Conservation (phyloP, 2,113 vertebrate genomes). For the Acanthochromis polyacanthus region DNA sequence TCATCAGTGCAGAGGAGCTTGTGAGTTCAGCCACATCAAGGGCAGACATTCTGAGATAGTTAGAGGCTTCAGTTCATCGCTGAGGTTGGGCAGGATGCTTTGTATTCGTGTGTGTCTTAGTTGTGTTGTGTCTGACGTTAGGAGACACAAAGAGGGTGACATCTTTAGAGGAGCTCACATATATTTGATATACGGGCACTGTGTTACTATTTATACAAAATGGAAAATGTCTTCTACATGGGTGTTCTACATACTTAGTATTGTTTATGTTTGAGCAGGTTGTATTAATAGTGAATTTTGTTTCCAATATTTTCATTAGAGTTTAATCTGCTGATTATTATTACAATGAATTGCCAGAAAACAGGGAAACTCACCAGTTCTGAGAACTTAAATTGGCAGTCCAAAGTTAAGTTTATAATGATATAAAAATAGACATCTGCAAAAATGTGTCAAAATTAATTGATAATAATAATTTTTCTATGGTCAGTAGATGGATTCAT, state of each 20-base stretch:
- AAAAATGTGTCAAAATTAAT: no score
- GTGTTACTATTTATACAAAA: neutral
- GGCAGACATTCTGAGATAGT: constrained; percentile 10
- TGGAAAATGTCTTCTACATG: neutral
- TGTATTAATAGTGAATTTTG: neutral
- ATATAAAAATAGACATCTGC: neutral
- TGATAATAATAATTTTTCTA: neutral
- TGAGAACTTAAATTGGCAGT: no score
- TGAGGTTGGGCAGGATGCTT: constrained; percentile 9
- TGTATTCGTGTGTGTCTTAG: neutral
- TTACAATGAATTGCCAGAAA: no score
- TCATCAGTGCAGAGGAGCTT: neutral
- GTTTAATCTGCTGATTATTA: no score
- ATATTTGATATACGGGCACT: neutral
- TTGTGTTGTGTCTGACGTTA: constrained; percentile 12
- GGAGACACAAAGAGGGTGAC: constrained; percentile 5
- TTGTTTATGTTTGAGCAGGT: neutral
- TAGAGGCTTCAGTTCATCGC: neutral
- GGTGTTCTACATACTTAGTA: neutral
- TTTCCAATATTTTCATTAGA: no score
- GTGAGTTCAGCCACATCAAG: constrained; percentile 11
- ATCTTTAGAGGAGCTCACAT: neutral
- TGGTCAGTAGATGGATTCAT: neutral
- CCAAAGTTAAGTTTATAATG: no score
- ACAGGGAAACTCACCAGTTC: no score